Evolutionary conservation across 2,888 invertebrate species (phyloP).

Genomic region (Apodemia duryi): DNA sequence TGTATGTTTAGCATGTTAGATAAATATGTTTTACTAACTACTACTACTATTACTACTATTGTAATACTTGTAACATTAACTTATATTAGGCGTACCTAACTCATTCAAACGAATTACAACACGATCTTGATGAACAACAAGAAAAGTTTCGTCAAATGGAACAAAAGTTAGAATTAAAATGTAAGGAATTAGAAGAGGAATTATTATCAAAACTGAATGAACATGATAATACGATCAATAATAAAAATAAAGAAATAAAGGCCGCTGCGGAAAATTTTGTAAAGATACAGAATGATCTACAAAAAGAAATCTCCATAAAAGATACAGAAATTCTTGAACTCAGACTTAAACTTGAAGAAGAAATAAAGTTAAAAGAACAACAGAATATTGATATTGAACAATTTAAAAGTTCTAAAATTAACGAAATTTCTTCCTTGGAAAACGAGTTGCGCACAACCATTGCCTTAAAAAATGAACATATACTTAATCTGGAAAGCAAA

Average conservation of each 20-base stretch:
- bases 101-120: conserved; percentile 46
- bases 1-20: conserved; percentile 9
- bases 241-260: conserved; percentile 50
- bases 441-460: conserved; percentile 16
- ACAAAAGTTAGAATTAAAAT: conserved; percentile 35
- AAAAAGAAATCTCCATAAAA: conserved; percentile 10
- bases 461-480: conserved; percentile 20
- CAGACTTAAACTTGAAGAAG: conserved; percentile 6
- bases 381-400: conserved; percentile 13
- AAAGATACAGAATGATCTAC: conserved; percentile 36
- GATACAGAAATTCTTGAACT: conserved; percentile 8
- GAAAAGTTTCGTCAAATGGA: conserved; percentile 45
- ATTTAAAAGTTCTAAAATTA: neutral
- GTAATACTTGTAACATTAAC: conserved; percentile 19
- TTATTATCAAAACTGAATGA: conserved; percentile 41
- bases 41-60: no score
- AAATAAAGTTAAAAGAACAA: neutral
- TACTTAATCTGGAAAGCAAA: conserved; percentile 24
- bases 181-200: conserved; percentile 43
- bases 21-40: neutral
- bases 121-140: conserved; percentile 48
- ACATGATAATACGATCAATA: conserved; percentile 40
- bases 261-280: conserved; percentile 42
- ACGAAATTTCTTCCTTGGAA: conserved; percentile 21
- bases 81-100: conserved; percentile 51